Evolutionary conservation across 2,113 vertebrate genomes (phyloP), one percentile per base, ranked within the genome.

Genomic region (Argyrosomus japonicus): DNA sequence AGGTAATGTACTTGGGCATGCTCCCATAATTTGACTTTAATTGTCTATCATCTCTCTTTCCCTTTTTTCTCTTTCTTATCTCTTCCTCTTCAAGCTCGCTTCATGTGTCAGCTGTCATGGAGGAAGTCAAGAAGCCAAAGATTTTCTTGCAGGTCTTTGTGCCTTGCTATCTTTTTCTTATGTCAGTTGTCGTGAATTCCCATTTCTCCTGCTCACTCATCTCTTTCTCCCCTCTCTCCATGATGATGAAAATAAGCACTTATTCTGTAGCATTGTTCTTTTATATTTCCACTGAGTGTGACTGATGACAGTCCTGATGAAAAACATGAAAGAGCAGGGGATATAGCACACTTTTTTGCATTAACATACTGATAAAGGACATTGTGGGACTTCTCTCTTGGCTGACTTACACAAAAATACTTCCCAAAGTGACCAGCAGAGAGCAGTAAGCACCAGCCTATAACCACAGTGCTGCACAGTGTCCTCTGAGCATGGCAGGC

Each of bases 11-110:
- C 45, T 60, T 69, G 61, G 36, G 72, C 65, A 60, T 81, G 73
- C 82, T 79, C 58, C 29, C 58, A 60, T 85, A 81, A 89, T 91
- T 83, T 87, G 60, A 85, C 60, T 83, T 87, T 81, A 89, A 81
- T 89, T 83, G 79, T 79, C 36, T 47, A 29, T 72, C 32, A 75
- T 84, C 67, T 68, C 27, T 15, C 27, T 78, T 70, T 72, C 50
- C 67, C 63, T 65, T 62, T 84, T 79, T 76, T 71, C 48, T 32
- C 19, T 74, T 72, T 73, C 14, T 54, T 64, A 27, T 70, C 54
- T 32, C 36, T 19, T 1, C n/a, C 45, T 60, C 32, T 25, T 62
- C 53, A 19, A 64, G n/a, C 14, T 68, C 12, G 50, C 3, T 48
- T 50, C 36, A 36, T 36, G 36, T 36, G 36, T 36, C 36, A 36